phyloP scores from a whole-genome alignment of 1,140 invertebrate species.

The Lordiphosa mommai region DNA sequence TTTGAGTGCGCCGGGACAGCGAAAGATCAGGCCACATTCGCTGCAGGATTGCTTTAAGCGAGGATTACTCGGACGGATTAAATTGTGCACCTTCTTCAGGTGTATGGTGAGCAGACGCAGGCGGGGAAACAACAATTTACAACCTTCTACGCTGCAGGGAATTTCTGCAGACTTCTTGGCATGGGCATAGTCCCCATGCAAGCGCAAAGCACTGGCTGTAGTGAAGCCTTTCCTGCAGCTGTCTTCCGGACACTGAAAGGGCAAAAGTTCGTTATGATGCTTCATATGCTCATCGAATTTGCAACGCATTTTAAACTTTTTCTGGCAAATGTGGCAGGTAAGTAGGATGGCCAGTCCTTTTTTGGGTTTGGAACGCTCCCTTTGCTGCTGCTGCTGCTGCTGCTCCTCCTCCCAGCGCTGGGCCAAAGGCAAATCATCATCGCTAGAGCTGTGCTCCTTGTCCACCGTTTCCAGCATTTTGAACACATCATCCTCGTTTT shows the following conservation, averaged over 20 bases:
- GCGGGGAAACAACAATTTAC: conserved; percentile 56
- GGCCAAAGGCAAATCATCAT: conserved; percentile 58
- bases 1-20: conserved; percentile 64
- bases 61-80: conserved; percentile 31
- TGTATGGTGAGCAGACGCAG: conserved; percentile 67
- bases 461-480: conserved; percentile 63
- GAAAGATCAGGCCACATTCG: conserved; percentile 66
- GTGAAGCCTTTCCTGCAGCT: conserved; percentile 66
- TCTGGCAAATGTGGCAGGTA: conserved; percentile 59
- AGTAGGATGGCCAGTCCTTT: conserved; percentile 29
- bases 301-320: conserved; percentile 62
- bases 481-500: conserved; percentile 70
- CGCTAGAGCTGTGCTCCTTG: conserved; percentile 29
- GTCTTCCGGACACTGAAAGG: conserved; percentile 56
- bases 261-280: conserved; percentile 66
- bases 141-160: conserved; percentile 56
- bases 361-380: neutral
- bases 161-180: conserved; percentile 44
- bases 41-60: conserved; percentile 47
- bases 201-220: conserved; percentile 58
- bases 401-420: conserved; percentile 22
- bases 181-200: conserved; percentile 70
- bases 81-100: conserved; percentile 70
- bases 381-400: conserved; percentile 7
- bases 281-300: conserved; percentile 75